These are phyloP conservation scores for Odontamblyopus lacepedii DNA, from an alignment of 2,797 vertebrate genomes.

Conservation along the genomic window DNA sequence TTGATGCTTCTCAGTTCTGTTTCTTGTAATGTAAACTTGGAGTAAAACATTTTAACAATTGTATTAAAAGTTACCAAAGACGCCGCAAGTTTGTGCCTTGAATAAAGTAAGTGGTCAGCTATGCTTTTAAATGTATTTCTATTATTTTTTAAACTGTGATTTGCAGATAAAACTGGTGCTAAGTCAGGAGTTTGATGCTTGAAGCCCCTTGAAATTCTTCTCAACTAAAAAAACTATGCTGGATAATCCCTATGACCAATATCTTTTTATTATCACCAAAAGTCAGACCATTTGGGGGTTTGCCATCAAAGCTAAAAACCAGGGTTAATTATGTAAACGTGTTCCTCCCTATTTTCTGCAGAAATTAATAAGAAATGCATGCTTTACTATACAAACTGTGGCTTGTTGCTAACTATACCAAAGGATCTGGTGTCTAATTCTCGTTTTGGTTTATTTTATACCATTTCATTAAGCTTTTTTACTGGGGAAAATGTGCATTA, in stretches of 20 bases:
- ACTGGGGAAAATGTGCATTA: constrained; percentile 79
- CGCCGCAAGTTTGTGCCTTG: constrained; percentile 27
- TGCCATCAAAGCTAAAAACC: constrained; percentile 29
- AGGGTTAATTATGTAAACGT: constrained; percentile 51
- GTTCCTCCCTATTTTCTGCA: constrained; percentile 30
- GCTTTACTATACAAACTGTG: constrained; percentile 62
- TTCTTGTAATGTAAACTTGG: constrained; percentile 29
- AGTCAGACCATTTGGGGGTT: constrained; percentile 17
- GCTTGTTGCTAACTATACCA: constrained; percentile 70
- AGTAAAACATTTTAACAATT: constrained; percentile 22
- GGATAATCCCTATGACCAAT: constrained; percentile 11
- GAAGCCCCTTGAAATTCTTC: constrained; percentile 4
- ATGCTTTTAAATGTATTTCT: constrained; percentile 12
- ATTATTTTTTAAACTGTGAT: constrained; percentile 29
- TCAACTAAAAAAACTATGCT: constrained; percentile 8
- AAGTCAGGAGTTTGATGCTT: constrained; percentile 18
- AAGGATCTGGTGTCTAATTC: constrained; percentile 26
- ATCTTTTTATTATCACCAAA: neutral
- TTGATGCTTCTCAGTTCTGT: constrained; percentile 7
- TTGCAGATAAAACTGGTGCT: constrained; percentile 24
- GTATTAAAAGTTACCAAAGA: constrained; percentile 40
- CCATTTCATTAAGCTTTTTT: constrained; percentile 54
- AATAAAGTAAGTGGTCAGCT: constrained; percentile 24
- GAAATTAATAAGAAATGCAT: constrained; percentile 60
- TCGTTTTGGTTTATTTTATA: constrained; percentile 50